Evolutionary conservation across 2,888 invertebrate species (phyloP), one percentile per base, ranked within the genome.

Genomic region (Pedicia rivosa): DNA sequence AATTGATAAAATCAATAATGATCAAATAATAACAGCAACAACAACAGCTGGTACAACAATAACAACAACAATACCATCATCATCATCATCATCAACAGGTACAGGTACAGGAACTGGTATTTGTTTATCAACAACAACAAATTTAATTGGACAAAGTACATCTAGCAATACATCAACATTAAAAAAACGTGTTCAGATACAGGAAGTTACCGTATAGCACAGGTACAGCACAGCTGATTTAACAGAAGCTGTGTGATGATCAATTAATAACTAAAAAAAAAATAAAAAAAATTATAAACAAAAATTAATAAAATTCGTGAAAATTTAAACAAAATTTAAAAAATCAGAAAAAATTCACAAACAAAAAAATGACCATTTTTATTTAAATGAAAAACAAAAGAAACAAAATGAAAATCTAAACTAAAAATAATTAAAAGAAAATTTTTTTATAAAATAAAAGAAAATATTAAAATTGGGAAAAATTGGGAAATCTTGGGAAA

Each of bases 121-220:
- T n/a, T 19, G n/a, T 19, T 12, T 19, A 19, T 31, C 19, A 33
- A 33, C 33, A 24, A 15, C 16, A 22, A 31, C 19, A 20, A n/a
- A n/a, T n/a, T n/a, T n/a, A n/a, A 19, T 20, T 32, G 20, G 32
- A 20, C 17, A 17, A 32, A 32, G 19, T 20, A 32, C 17, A 20
- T 20, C 20, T 6, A 20, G 26, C 6, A 36, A 36, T 36, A 29
- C 36, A 29, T 36, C 36, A 31, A 37, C 37, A 25, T 26, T 37
- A 25, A 37, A 37, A 17, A 37, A 37, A 32, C 37, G 37, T 31
- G 37, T 37, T 26, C 37, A 37, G 26, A 37, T 37, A 13, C 37
- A 37, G 31, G 37, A 37, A 19, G 26, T 37, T 13, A 31, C 37
- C 19, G 37, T 37, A 37, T 37, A 37, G 19, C 37, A 37, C 19